Base-by-base conservation (phyloP, 2,888 invertebrate genomes). In the Allacma fusca region DNA sequence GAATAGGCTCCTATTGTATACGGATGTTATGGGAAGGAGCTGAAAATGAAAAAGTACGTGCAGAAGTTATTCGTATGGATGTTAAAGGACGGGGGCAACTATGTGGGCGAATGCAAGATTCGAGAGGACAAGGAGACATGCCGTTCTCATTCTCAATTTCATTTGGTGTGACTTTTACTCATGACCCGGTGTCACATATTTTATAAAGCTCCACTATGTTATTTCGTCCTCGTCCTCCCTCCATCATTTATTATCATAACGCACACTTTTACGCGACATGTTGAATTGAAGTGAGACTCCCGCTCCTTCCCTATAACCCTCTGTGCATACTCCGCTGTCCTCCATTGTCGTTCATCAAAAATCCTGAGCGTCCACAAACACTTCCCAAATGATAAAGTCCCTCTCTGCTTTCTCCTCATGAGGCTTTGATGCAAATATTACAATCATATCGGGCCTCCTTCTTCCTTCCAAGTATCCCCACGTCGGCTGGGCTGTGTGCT, bases 161-260 rank as follows among this genome's bases (percentile, higher is more conserved):
- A 75, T 78, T 78, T 75, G 75, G 75, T 72, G 43, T 50, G 77
- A 77, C 77, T 79, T 77, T 75, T 79, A 65, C 79, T 70, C 75
- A 77, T 75, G 77, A 71, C 79, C 79, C 77, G 75, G 72, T 77
- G 77, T 79, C 77, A 79, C 79, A 77, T 77, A 75, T 79, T 77
- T 79, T 77, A 79, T 65, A 64, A 67, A 75, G 72, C n/a, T 44
- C 62, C 77, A 75, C 75, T 75, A 71, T 77, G 75, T 72, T 77
- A 79, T 79, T 75, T 76, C 44, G 29, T 78, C 68, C 28, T 29
- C 24, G 73, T 73, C 73, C 57, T 71, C 71, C 76, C 77, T 75
- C 71, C 76, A 76, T 79, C 78, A 80, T 80, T 80, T 80, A 80
- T 80, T 79, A 80, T 79, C 75, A 77, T 75, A 80, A 77, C 72